Conservation (phyloP, 2,888 invertebrate species). For the Caenorhabditis afra region DNA sequence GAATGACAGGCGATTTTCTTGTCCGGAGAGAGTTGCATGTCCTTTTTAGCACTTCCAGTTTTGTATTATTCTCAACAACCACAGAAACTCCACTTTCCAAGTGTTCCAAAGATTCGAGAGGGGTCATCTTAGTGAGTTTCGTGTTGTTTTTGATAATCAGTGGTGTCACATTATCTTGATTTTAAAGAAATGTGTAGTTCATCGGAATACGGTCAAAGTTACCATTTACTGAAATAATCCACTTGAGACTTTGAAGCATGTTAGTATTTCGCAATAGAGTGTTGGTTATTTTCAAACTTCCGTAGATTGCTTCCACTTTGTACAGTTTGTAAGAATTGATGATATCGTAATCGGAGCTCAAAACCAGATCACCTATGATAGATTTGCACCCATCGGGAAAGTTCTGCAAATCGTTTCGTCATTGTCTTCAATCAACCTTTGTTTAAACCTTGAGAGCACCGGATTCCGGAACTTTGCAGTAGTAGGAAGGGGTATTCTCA, state of each 20-base stretch:
- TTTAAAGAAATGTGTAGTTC: too few relatives aligned
- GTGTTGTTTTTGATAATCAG: too few relatives aligned
- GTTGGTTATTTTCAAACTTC: constrained; percentile 17
- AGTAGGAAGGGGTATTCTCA: not conserved
- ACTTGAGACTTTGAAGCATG: constrained; percentile 1
- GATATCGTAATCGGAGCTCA: constrained; percentile 12
- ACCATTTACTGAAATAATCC: constrained; percentile 2
- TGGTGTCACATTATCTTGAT: too few relatives aligned
- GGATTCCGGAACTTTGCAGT: constrained; percentile 16
- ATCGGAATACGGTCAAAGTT: too few relatives aligned
- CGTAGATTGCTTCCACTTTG: constrained; percentile 1
- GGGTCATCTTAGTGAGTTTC: not conserved
- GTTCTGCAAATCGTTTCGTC: constrained; percentile 4
- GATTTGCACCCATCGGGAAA: constrained; percentile 5
- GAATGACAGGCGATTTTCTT: not conserved
- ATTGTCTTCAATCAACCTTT: not conserved
- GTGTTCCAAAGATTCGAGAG: not conserved
- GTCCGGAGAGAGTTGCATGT: not conserved
- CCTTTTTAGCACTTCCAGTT: not conserved
- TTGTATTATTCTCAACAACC: constrained; percentile 8
- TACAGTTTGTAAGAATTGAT: constrained; percentile 5
- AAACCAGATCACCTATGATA: constrained; percentile 6
- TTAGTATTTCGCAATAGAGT: constrained; percentile 1
- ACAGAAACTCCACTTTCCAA: constrained; percentile 11
- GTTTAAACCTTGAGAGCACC: not conserved